Conservation (phyloP, 2,888 invertebrate genomes). For the Cecidostiba fungosa region DNA sequence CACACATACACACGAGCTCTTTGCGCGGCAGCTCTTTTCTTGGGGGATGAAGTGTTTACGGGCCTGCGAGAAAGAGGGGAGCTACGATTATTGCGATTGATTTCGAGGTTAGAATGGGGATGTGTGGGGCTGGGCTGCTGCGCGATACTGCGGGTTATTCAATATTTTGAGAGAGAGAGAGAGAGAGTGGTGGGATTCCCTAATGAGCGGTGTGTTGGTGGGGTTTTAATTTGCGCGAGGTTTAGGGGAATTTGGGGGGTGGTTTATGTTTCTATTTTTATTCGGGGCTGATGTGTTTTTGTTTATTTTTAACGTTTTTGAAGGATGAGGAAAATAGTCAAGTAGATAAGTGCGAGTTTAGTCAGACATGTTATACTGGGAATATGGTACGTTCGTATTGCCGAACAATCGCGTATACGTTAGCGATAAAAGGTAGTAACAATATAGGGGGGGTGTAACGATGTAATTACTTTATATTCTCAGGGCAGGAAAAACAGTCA, state of each 20-base stretch:
- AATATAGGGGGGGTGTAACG: background rate
- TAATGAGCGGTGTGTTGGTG: background rate
- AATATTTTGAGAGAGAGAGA: background rate
- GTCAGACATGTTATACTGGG: background rate
- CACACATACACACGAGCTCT: background rate
- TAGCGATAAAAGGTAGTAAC: background rate
- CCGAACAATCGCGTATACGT: no score
- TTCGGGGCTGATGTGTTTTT: no score
- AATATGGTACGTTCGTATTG: no score
- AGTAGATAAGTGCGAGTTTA: background rate
- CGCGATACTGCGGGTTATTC: background rate
- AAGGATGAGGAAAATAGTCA: no score
- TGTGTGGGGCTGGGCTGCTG: background rate
- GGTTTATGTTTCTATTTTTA: background rate
- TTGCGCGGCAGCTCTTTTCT: background rate
- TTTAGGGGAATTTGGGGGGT: background rate
- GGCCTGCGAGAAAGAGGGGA: slow-evolving; percentile 6
- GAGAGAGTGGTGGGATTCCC: background rate
- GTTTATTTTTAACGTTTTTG: no score
- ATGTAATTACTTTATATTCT: background rate
- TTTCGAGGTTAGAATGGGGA: slow-evolving; percentile 34
- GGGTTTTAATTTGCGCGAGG: background rate
- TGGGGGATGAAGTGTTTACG: slow-evolving; percentile 48
- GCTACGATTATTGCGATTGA: slow-evolving; percentile 51
- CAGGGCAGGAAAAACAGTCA: background rate